Evolutionary conservation across 2,888 invertebrate species (phyloP).

Genomic region (Leucophenga montana): DNA sequence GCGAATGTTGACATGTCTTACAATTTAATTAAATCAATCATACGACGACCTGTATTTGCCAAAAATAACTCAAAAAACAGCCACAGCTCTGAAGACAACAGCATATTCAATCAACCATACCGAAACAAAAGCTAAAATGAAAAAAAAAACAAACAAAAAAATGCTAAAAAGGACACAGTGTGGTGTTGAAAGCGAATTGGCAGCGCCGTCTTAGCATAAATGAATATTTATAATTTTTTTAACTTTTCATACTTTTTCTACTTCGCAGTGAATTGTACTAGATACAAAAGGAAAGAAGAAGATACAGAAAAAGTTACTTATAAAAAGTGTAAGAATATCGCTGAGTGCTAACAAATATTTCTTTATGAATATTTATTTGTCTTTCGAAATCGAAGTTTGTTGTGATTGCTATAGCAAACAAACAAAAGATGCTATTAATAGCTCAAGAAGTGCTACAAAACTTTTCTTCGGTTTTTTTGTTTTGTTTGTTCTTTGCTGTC

Average conservation of each 20-base stretch:
- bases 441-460: background rate
- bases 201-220: slow-evolving; percentile 59
- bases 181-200: background rate
- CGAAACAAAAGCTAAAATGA: slow-evolving; percentile 6
- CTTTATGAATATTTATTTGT: slow-evolving; percentile 65
- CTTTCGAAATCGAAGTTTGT: slow-evolving; percentile 60
- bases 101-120: background rate
- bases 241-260: slow-evolving; percentile 42
- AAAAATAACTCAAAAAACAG: slow-evolving; percentile 41
- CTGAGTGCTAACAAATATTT: slow-evolving; percentile 49
- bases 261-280: too few species aligned
- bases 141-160: slow-evolving; percentile 13
- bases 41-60: too few species aligned
- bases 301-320: too few species aligned
- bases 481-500: too few species aligned
- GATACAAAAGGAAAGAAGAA: too few species aligned
- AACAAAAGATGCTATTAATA: background rate
- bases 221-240: slow-evolving; percentile 63
- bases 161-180: slow-evolving; percentile 21
- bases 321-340: slow-evolving; percentile 38
- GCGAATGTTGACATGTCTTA: slow-evolving; percentile 41
- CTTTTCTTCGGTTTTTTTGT: background rate
- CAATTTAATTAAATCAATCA: slow-evolving; percentile 62
- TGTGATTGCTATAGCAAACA: slow-evolving; percentile 18
- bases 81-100: too few species aligned